Base-by-base conservation (phyloP, 2,888 invertebrate species). In the Eledona agricola region DNA sequence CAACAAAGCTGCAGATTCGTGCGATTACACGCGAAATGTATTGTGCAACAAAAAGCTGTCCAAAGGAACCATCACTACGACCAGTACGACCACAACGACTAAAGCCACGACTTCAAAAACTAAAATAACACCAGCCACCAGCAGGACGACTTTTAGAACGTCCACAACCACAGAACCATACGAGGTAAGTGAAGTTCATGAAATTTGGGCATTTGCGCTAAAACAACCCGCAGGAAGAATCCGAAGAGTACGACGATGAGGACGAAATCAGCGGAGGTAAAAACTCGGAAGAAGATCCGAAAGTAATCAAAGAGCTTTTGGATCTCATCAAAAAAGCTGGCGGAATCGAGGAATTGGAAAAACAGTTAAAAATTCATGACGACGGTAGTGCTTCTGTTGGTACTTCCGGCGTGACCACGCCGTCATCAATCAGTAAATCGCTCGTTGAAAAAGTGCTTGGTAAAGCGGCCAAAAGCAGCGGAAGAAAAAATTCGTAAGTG, bases 21-120 rank as follows among this genome's bases (percentile, higher is more conserved):
- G 95, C 69, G 95, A 95, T 75, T 95, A 94, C 72, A 85, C 92
- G 0, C 85, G 93, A 63, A 94, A 95, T 72, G 94, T 94, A 0
- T 79, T 86, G 15, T 93, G 91, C 74, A 90, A 89, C 65, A 86
- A 82, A 64, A 78, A 83, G 13, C 78, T 82, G 56, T 72, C 80
- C 10, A 75, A 77, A 26, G 72, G 79, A 10, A 76, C 79, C 19
- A 73, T 79, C 0, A 75, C 79, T 1, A 57, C 31, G 1, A 73
- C 77, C 7, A 68, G 73, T 3, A 72, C 81, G 22, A 81, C 82
- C 0, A 78, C 81, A 2, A 72, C 70, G 47, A 71, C 76, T 1
- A 66, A 74, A n/a, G 80, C 80, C 0, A 80, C 80, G 13, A 79
- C 80, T 1, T 71, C 81, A 2, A 78, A 76, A 60, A 75, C 80